Conservation (phyloP, 2,888 invertebrate species). For the Thereva nobilitata region DNA sequence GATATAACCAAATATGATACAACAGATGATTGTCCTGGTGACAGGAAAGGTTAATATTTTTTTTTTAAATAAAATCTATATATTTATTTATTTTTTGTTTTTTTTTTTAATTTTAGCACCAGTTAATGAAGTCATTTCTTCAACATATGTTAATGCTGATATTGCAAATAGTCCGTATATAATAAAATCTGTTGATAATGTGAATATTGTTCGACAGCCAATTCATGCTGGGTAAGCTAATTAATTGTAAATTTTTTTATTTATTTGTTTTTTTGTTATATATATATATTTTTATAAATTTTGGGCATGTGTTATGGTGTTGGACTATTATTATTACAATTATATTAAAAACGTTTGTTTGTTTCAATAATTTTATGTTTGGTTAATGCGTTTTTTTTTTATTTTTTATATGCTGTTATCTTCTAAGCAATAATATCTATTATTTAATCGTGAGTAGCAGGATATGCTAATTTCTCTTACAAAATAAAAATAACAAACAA, state of each 20-base stretch:
- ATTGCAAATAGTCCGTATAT: slow-evolving; percentile 52
- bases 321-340: too few species aligned
- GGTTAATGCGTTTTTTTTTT: too few species aligned
- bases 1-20: slow-evolving; percentile 75
- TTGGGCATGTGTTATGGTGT: too few species aligned
- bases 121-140: slow-evolving; percentile 44
- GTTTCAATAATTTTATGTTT: too few species aligned
- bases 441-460: too few species aligned
- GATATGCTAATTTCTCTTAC: too few species aligned
- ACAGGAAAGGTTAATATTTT: slow-evolving; percentile 42
- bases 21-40: slow-evolving; percentile 64
- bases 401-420: too few species aligned
- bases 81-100: neutral
- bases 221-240: slow-evolving; percentile 67
- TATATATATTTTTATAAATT: too few species aligned
- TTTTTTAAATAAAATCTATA: neutral
- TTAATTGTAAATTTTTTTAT: neutral
- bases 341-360: too few species aligned
- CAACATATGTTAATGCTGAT: slow-evolving; percentile 44
- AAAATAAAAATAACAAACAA: too few species aligned
- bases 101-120: slow-evolving; percentile 10
- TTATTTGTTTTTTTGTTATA: too few species aligned
- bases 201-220: slow-evolving; percentile 66
- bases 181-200: slow-evolving; percentile 61
- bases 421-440: too few species aligned